Percentiles rank a stretch among this genome's conserved stretches.
phyloP scores from a whole-genome alignment of 2,797 vertebrate genomes.

The Alectoris magna region DNA sequence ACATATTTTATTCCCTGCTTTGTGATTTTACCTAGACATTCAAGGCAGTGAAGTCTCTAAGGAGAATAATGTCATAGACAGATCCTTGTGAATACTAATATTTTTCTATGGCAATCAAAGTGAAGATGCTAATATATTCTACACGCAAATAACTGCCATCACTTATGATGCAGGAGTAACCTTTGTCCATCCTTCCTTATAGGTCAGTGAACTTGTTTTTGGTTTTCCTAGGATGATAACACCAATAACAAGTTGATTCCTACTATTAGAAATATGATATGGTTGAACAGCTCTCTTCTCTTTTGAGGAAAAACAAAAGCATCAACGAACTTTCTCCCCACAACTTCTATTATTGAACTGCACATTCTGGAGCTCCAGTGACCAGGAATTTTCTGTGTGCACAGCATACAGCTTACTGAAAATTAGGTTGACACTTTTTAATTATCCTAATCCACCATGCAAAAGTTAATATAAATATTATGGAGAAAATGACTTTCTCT shows the following conservation, averaged over 20 bases:
- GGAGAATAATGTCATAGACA: not conserved
- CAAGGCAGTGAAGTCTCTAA: not conserved
- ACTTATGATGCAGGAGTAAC: not conserved
- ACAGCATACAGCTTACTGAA: not conserved
- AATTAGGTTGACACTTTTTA: not conserved
- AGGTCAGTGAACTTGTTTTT: not conserved
- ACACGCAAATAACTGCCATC: not conserved
- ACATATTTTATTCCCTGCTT: not conserved
- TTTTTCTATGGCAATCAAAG: not conserved
- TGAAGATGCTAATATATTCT: not conserved
- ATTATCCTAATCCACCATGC: not conserved
- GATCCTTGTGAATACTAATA: not conserved
- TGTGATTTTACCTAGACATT: slow-evolving; percentile 5
- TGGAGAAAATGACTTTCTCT: not conserved
- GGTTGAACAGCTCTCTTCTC: not conserved
- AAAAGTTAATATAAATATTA: not conserved
- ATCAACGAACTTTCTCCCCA: not conserved
- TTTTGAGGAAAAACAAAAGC: not conserved
- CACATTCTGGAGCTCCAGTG: not conserved
- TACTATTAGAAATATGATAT: slow-evolving; percentile 10
- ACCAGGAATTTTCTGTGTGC: not conserved
- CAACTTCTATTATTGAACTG: not conserved
- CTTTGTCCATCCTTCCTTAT: not conserved
- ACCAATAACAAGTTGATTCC: not conserved
- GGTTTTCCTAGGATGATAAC: not conserved